Base-by-base conservation (phyloP, 2,113 vertebrate genomes). In the Miniopterus natalensis region DNA sequence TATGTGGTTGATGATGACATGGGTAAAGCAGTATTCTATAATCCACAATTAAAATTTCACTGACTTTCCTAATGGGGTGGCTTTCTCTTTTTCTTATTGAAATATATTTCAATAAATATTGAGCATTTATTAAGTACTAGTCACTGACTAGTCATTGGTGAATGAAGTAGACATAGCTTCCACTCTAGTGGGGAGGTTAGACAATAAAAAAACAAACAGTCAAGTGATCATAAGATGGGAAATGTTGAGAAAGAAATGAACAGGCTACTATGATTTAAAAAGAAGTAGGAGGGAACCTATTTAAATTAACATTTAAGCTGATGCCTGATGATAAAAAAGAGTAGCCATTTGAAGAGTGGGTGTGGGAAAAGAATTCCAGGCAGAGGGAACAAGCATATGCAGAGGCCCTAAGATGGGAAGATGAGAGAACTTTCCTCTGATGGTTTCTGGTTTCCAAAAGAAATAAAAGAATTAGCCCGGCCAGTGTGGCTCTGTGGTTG, bases 371-470 rank as follows among this genome's bases (percentile, higher is more conserved):
- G 5, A 47, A 70, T 83, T 90, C 42, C 49, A 45, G 49, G 66
- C 8, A 59, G 18, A 73, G 27, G 40, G 27, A 75, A 73, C 40
- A 80, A 74, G 74, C 40, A 23, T 14, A 45, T 36, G 74, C 57
- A 86, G n/a, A 75, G n/a, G n/a, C 27, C 51, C 45, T 63, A 21
- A 61, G 29, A 42, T 57, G 9, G n/a, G 29, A 78, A n/a, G 18
- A n/a, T n/a, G 61, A 86, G n/a, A 4, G 23, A 89, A 53, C 49
- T 84, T 90, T 15, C 66, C 20, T 86, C 29, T 92, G 23, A 45
- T 68, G 85, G 49, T 51, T 81, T 86, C 84, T 96, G 14, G 92
- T 88, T 75, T 81, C 45, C 75, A 51, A 36, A 90, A 80, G 78
- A 91, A 84, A 77, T 71, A 61, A 63, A 89, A 42, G 5, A 9